Base-by-base conservation (phyloP, 2,797 vertebrate species). In the Scyliorhinus canicula region DNA sequence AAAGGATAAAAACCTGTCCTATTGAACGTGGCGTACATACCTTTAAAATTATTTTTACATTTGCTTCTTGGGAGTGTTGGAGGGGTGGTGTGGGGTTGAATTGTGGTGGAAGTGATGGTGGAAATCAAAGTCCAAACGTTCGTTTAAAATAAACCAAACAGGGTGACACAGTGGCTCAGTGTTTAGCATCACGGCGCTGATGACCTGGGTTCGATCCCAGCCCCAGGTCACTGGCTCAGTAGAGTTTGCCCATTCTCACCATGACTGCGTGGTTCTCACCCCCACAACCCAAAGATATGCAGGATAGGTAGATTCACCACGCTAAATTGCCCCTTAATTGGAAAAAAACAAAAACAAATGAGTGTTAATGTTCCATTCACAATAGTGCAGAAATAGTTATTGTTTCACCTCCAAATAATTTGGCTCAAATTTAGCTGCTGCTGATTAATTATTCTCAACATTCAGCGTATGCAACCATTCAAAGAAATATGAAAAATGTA, bases 371-470 rank as follows among this genome's bases (percentile, higher is more conserved):
- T 35, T 93, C 65, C 47, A 47, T 93, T 69, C 93, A 67, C 65
- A 93, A 52, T 71, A 50, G 47, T 28, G 5, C 67, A 40, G 60
- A 65, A 65, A 74, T 71, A 55, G 4, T 28, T 50, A 52, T 94
- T 50, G 11, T 67, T 65, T 52, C 67, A 74, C 21, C 93, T 94
- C 67, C 50, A 94, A 94, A 55, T 71, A 52, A 52, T 74, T 93
- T 52, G 69, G 47, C 16, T 6, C 26, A 52, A 19, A 71, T 74
- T 74, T 91, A 63, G 40, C 7, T 6, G 1, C 65, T 94, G 44
- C 74, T 94, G 74, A 94, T 52, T 74, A 94, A 74, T 55, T 74
- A 65, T 65, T 69, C 91, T 52, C 52, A 94, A 47, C 93, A 50
- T 44, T 67, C 44, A 79, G 16, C 63, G 31, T 35, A 65, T 26